phyloP scores from a whole-genome alignment of 2,888 invertebrate genomes.

The Trichacis sp. region DNA sequence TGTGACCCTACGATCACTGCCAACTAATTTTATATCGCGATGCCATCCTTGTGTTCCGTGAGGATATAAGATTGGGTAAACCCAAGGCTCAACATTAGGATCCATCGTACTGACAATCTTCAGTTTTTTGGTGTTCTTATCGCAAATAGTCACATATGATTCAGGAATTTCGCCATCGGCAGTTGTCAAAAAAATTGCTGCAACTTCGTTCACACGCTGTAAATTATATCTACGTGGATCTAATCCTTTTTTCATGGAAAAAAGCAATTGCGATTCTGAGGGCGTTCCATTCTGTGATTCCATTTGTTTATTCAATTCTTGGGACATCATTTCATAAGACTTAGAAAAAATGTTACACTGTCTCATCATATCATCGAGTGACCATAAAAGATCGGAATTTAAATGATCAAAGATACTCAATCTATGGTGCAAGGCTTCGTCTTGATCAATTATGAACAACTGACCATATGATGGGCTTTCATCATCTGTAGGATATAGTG shows the following conservation, averaged over 20 bases:
- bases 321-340: conserved; percentile 41
- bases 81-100: too few species aligned
- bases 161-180: conserved; percentile 46
- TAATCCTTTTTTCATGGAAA: conserved; percentile 38
- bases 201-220: conserved; percentile 41
- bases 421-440: conserved; percentile 26
- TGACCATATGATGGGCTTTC: too few species aligned
- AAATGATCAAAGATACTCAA: conserved; percentile 5
- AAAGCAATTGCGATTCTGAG: conserved; percentile 30
- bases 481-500: conserved; percentile 30
- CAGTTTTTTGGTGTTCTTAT: conserved; percentile 29
- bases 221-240: conserved; percentile 39
- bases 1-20: conserved; percentile 15
- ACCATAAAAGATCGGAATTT: conserved; percentile 19
- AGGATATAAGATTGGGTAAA: conserved; percentile 40
- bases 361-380: conserved; percentile 38
- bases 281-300: too few species aligned
- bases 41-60: conserved; percentile 31
- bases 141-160: conserved; percentile 34
- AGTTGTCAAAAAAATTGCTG: conserved; percentile 40
- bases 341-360: conserved; percentile 36
- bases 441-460: conserved; percentile 42
- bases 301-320: conserved; percentile 30
- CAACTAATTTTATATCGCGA: conserved; percentile 3
- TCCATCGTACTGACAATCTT: too few species aligned